Base-by-base conservation (phyloP, 2,797 vertebrate species). In the Chaunax sp. region DNA sequence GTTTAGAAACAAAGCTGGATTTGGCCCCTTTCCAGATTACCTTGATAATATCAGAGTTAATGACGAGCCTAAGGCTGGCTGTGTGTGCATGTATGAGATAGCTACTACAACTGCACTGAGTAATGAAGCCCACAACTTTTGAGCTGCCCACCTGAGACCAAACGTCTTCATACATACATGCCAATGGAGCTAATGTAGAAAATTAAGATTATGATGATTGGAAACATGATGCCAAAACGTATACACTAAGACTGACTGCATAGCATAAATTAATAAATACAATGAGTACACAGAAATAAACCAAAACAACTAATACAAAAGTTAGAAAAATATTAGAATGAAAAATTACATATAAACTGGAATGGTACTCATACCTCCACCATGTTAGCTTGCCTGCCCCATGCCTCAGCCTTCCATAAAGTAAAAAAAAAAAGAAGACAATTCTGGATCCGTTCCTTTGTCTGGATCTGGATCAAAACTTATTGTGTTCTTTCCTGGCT, bases 81-180 rank as follows among this genome's bases (percentile, higher is more conserved):
- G 3, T 38, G 9, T 80, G 63, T 50, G 38, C 12, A 40, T 50
- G 72, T 43, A 37, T 51, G 44, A 52, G 25, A 70, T 75, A 47
- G 52, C 59, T 70, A 33, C 40, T 58, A 14, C 76, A 85, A 73
- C 72, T 78, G 72, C 57, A 41, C 52, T 55, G 9, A 20, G 6
- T 45, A 72, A 77, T 16, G 58, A 35, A 63, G 23, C 78, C 61
- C 47, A 52, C 69, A 37, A 71, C 56, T 78, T 54, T 57, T 46
- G 45, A 77, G 82, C 63, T 56, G 55, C 70, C n/a, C 79, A 59
- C 75, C 44, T 65, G 76, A 80, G 82, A 78, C 69, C 35, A 62
- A 47, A 68, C 15, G 38, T 58, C 64, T 72, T 64, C 54, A 66
- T 54, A 51, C 41, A 56, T 40, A 23, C 38, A 23, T 38, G 13